These are phyloP conservation scores for Microcebus ravelobensis DNA, from an alignment of 2,113 vertebrate genomes.

Conservation along the genomic window DNA sequence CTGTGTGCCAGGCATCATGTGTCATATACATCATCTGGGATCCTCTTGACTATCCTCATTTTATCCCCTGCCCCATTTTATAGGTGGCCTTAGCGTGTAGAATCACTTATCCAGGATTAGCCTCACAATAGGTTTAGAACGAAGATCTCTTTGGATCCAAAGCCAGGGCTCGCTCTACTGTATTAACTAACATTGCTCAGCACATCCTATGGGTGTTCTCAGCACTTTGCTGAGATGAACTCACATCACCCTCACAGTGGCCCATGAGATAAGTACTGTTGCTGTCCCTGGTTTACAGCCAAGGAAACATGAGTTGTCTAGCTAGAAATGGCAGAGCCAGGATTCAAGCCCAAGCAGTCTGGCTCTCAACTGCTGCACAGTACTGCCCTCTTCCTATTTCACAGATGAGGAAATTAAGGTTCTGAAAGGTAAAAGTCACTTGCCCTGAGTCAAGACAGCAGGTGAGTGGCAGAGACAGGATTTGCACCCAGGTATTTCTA, in stretches of 20 bases:
- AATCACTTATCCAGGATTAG: background rate
- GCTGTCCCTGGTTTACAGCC: background rate
- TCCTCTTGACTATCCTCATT: background rate
- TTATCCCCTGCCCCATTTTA: background rate
- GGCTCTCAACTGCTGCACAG: background rate
- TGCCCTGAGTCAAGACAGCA: background rate
- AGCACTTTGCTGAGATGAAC: background rate
- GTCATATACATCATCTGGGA: fast-evolving
- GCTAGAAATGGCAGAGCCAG: background rate
- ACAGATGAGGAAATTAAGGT: background rate
- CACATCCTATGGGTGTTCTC: background rate
- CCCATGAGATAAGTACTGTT: fast-evolving
- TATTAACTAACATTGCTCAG: no score
- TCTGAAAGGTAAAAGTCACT: background rate
- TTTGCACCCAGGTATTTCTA: background rate
- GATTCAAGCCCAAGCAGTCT: background rate
- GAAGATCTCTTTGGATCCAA: background rate
- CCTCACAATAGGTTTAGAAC: background rate
- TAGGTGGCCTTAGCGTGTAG: background rate
- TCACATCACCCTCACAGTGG: background rate
- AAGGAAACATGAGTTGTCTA: fast-evolving
- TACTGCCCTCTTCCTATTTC: background rate
- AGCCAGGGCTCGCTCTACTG: background rate
- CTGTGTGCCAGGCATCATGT: background rate
- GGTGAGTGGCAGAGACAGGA: background rate